These are phyloP conservation scores for Ophonus ardosiacus DNA, from an alignment of 2,888 invertebrate species.

Conservation along the genomic window DNA sequence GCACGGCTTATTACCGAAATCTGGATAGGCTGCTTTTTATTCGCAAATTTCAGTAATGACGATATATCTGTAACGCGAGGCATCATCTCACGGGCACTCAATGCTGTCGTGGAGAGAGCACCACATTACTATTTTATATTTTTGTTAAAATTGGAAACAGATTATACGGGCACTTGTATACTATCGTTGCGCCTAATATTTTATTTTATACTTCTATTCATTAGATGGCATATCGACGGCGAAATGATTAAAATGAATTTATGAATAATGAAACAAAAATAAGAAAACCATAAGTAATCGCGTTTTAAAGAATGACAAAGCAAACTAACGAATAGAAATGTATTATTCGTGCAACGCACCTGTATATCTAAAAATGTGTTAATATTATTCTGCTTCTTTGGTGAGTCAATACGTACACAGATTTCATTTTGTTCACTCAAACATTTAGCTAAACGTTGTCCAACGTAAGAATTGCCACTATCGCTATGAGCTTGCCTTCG, in stretches of 20 bases:
- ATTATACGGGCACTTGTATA: too few relatives aligned
- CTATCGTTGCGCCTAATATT: too few relatives aligned
- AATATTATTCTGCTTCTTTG: slow-evolving; percentile 79
- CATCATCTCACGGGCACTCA: too few relatives aligned
- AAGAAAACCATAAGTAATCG: background rate
- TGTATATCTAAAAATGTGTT: slow-evolving; percentile 79
- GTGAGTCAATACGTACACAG: slow-evolving; percentile 77
- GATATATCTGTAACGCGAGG: too few relatives aligned
- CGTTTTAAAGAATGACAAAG: background rate
- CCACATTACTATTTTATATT: too few relatives aligned
- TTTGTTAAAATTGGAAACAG: too few relatives aligned
- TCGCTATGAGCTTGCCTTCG: slow-evolving; percentile 80
- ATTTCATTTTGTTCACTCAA: slow-evolving; percentile 74
- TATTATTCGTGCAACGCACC: slow-evolving; percentile 71
- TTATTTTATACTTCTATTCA: too few relatives aligned
- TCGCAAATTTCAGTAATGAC: too few relatives aligned
- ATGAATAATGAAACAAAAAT: background rate
- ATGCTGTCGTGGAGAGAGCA: too few relatives aligned
- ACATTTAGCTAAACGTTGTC: slow-evolving; percentile 84
- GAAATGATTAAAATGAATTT: background rate
- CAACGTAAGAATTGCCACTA: slow-evolving; percentile 86
- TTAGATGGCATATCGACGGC: background rate
- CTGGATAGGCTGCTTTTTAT: too few relatives aligned
- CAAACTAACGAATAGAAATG: slow-evolving; percentile 12
- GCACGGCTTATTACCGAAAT: too few relatives aligned